phyloP scores from a whole-genome alignment of 35 echinoderm and acorn worm genomes.

The Holothuria glaberrima region DNA sequence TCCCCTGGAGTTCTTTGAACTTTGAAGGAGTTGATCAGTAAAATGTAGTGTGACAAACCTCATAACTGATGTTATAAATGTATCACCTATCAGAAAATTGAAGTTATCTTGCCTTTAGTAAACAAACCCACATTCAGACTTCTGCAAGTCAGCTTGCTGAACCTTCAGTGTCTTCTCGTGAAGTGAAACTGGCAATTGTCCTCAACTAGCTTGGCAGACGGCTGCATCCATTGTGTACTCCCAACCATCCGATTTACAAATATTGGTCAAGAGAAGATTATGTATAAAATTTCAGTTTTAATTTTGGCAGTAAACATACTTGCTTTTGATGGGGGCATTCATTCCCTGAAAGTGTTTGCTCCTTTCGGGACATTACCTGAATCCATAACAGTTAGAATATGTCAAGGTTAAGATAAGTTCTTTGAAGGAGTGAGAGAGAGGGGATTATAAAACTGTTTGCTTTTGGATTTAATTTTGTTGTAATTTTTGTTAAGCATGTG shows the following conservation, averaged over 20 bases:
- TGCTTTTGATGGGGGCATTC: not conserved
- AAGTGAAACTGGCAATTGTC: too few species aligned
- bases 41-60: too few species aligned
- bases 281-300: conserved; percentile 52
- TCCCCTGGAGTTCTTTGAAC: too few species aligned
- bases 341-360: not conserved
- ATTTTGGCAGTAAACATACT: conserved; percentile 43
- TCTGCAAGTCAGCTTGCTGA: too few species aligned
- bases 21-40: too few species aligned
- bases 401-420: conserved; percentile 27
- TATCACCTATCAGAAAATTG: too few species aligned
- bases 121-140: too few species aligned
- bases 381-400: conserved; percentile 3
- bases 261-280: conserved; percentile 50
- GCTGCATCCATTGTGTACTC: too few species aligned
- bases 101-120: too few species aligned
- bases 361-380: conserved; percentile 11
- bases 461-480: not conserved
- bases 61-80: too few species aligned
- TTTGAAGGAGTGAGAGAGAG: not conserved
- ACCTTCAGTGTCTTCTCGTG: too few species aligned
- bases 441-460: not conserved
- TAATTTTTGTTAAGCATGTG: conserved; percentile 19
- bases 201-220: too few species aligned
- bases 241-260: conserved; percentile 23